Percentiles rank a stretch among this genome's conserved stretches.
Evolutionary conservation across 2,113 vertebrate genomes (phyloP).

Genomic region (Sphyrna mokarran): DNA sequence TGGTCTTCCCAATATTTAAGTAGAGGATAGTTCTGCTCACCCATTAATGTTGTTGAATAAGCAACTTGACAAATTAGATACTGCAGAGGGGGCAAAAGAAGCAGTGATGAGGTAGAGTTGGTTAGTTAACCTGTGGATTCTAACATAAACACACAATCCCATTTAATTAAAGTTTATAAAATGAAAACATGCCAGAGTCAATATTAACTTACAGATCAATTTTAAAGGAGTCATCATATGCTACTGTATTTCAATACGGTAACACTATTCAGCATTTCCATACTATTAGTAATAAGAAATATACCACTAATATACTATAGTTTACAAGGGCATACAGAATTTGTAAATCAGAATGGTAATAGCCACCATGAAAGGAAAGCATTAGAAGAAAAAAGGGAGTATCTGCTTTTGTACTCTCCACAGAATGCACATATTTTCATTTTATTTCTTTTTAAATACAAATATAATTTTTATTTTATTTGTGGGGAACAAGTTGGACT

Average conservation of each 20-base stretch:
- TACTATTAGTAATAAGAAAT: conserved; percentile 70
- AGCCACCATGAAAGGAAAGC: neutral
- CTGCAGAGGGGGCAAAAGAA: neutral
- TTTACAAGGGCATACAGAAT: conserved; percentile 72
- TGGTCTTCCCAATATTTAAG: too few relatives aligned
- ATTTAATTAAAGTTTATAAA: conserved; percentile 51
- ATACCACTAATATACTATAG: conserved; percentile 51
- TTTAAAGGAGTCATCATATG: conserved; percentile 68
- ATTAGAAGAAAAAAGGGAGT: neutral
- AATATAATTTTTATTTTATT: too few relatives aligned
- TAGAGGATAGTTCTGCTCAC: too few relatives aligned
- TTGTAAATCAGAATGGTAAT: conserved; percentile 41
- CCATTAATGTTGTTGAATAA: neutral
- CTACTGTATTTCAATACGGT: conserved; percentile 30
- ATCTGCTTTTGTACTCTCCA: too few relatives aligned
- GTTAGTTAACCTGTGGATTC: neutral
- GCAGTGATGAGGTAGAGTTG: neutral
- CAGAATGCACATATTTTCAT: too few relatives aligned
- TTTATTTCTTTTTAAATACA: too few relatives aligned
- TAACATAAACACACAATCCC: too few relatives aligned
- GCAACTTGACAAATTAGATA: neutral
- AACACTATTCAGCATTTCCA: conserved; percentile 58
- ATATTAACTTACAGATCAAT: conserved; percentile 70
- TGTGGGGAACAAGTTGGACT: too few relatives aligned
- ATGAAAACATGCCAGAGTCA: conserved; percentile 68